Evolutionary conservation across 1,140 invertebrate species (phyloP), one percentile per base, ranked within the genome.

Genomic region (Drosophila varians): DNA sequence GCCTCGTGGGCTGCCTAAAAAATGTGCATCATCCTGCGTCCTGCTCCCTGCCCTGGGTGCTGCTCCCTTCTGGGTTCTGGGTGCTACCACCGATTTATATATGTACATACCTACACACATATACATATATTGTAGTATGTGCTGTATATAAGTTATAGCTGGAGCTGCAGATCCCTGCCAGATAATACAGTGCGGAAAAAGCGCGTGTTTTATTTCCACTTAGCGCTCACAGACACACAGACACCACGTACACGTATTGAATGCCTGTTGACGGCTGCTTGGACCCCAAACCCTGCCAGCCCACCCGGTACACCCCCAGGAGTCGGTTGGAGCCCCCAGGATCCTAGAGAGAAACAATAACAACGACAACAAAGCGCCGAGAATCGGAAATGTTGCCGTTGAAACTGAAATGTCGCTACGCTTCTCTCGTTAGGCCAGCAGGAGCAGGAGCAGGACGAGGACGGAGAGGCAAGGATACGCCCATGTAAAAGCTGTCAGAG

Each of bases 181-280:
- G 82, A 84, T 84, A 84, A 87, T 84, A 61, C 80, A 73, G 54
- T 87, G 76, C 72, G 82, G 76, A 87, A 73, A 87, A 88, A 82
- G 77, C 82, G 82, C 82, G 82, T 87, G 82, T 88, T 87, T 87
- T 87, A 87, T 87, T 87, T 87, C 83, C 82, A 87, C 82, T 87
- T 87, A 87, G 82, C 77, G 87, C 77, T 64, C 77, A 71, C 49
- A 60, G 72, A 58, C 52, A 49, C 45, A 43, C 34, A 38, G n/a
- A 4, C 0, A 12, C 1, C 31, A 52, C 38, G 12, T 54, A 49
- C 36, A 9, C 47, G 62, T 82, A 87, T 87, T 82, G 82, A 87
- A 87, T 87, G 82, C 77, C 82, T 87, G 82, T 87, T 87, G 82
- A 87, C 82, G 73, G 73, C 73, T 80, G 62, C 49, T 55, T 48